A percentile compares a stretch with the other conserved stretches of the same genome.
These are phyloP conservation scores for Amblyteles armatorius DNA, from an alignment of 2,888 invertebrate genomes.

Conservation along the genomic window DNA sequence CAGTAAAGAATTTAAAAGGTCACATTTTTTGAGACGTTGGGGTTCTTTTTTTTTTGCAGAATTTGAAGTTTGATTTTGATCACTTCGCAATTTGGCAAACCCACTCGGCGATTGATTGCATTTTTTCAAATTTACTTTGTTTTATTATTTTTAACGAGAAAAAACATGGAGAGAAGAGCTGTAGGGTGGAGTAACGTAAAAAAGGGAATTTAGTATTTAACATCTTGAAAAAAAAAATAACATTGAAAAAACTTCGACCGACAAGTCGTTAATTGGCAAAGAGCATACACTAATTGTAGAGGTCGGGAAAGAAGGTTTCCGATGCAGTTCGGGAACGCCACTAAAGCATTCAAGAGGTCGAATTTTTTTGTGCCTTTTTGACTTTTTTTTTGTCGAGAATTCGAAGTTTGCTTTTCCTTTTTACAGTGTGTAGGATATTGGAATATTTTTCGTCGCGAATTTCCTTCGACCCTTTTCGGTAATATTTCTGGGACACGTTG, in stretches of 20 bases:
- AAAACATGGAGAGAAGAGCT: neutral
- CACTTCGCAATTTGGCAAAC: neutral
- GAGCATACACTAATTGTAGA: neutral
- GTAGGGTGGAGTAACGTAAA: neutral
- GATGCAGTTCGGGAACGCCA: neutral
- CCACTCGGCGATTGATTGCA: slow-evolving; percentile 36
- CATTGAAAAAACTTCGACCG: too few species aligned
- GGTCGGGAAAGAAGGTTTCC: neutral
- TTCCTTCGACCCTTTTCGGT: neutral
- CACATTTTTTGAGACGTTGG: too few species aligned
- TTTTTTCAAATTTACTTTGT: neutral
- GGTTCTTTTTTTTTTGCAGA: too few species aligned
- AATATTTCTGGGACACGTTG: neutral
- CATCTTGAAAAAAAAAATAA: too few species aligned
- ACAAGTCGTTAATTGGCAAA: neutral
- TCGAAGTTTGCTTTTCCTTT: neutral
- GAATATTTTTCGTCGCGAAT: neutral
- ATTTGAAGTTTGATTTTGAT: too few species aligned
- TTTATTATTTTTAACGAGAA: neutral
- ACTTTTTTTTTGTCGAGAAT: neutral
- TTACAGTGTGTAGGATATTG: neutral
- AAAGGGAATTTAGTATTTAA: neutral
- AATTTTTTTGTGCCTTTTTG: neutral
- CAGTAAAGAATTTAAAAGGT: too few species aligned
- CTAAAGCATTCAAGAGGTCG: neutral